Evolutionary conservation across 2,888 invertebrate genomes (phyloP).

Genomic region (Ashinkailepas kermadecensis): DNA sequence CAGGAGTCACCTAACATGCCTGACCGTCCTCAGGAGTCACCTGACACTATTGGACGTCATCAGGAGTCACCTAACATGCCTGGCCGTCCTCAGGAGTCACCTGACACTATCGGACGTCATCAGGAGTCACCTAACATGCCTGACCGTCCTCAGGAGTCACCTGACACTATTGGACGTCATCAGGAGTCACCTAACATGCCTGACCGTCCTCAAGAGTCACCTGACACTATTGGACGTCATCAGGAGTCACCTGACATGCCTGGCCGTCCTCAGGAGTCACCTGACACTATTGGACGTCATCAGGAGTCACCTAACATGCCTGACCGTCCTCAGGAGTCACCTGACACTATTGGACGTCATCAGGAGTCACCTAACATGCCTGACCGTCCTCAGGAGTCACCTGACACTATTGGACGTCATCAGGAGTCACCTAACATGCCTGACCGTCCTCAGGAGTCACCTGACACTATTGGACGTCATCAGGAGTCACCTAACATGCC

Average conservation of each 20-base stretch:
- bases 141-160: conserved; percentile 26
- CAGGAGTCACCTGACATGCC: no score
- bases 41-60: no score
- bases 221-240: background rate
- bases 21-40: no score
- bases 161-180: conserved; percentile 20
- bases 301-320: background rate
- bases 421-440: conserved; percentile 25
- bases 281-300: no score
- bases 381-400: conserved; percentile 26
- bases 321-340: background rate
- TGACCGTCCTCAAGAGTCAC: conserved; percentile 27
- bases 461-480: background rate
- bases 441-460: conserved; percentile 27
- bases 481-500: no score
- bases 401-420: conserved; percentile 20
- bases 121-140: background rate
- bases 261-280: no score
- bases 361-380: background rate
- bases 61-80: no score
- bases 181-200: conserved; percentile 25
- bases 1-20: no score
- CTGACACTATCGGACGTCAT: no score
- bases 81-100: no score
- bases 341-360: background rate